phyloP scores from a whole-genome alignment of 2,888 invertebrate species.

The Agelastica alni region DNA sequence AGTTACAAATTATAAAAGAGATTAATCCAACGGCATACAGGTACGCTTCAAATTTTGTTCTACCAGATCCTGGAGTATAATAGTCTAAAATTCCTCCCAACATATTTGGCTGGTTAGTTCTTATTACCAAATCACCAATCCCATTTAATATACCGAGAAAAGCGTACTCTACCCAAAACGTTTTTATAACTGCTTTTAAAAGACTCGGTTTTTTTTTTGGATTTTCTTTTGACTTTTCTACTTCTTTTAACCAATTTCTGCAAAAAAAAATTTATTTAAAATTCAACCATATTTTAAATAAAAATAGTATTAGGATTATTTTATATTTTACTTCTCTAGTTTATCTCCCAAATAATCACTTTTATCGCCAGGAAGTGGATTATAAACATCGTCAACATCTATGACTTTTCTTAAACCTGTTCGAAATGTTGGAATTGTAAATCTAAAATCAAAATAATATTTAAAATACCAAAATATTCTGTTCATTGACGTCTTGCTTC shows the following conservation, averaged over 20 bases:
- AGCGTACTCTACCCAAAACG: constrained; percentile 27
- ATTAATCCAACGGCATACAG: constrained; percentile 18
- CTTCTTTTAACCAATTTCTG: constrained; percentile 21
- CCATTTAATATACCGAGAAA: constrained; percentile 18
- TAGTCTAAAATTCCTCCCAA: constrained; percentile 63
- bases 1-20: background rate
- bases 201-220: constrained; percentile 21
- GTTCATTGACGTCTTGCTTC: background rate
- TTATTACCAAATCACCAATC: constrained; percentile 54
- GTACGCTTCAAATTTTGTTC: constrained; percentile 18
- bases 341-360: constrained; percentile 70
- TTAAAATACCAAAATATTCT: background rate
- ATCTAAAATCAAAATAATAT: constrained; percentile 59
- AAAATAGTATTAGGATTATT: background rate
- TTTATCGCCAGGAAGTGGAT: constrained; percentile 69
- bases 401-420: constrained; percentile 74
- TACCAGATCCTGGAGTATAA: constrained; percentile 21
- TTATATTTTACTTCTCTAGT: constrained; percentile 63
- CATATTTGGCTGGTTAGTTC: constrained; percentile 67
- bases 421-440: constrained; percentile 76
- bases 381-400: constrained; percentile 74
- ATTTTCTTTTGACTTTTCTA: background rate
- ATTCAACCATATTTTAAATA: constrained; percentile 38
- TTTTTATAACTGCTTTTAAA: constrained; percentile 15
- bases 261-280: background rate